Conservation (phyloP, 2,888 invertebrate genomes). For the Meandrusa payeni region DNA sequence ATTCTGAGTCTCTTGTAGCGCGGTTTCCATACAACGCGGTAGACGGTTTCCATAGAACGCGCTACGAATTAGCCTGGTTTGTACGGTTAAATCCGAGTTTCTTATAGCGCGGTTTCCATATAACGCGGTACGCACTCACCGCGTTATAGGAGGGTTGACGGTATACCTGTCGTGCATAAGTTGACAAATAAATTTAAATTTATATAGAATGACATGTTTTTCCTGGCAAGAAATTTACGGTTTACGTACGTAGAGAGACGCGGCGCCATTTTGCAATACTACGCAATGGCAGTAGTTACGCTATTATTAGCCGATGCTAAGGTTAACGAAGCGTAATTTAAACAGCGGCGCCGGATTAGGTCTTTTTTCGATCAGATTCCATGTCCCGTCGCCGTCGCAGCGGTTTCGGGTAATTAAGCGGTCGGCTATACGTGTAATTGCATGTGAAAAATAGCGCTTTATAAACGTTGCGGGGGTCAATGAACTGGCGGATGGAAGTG, state of each 20-base stretch:
- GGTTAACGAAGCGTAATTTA: constrained; percentile 60
- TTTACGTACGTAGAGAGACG: constrained; percentile 56
- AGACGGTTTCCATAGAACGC: too few relatives aligned
- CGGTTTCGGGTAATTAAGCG: constrained; percentile 71
- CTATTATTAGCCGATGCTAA: constrained; percentile 49
- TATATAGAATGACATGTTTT: constrained; percentile 43
- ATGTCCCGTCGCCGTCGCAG: constrained; percentile 48
- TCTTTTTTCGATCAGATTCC: constrained; percentile 53
- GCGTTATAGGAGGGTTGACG: too few relatives aligned
- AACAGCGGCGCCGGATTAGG: constrained; percentile 56
- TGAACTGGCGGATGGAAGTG: constrained; percentile 39
- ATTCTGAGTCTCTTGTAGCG: too few relatives aligned
- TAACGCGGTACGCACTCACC: too few relatives aligned
- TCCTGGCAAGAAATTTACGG: constrained; percentile 60
- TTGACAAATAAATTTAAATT: too few relatives aligned
- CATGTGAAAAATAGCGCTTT: constrained; percentile 64
- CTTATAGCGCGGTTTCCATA: too few relatives aligned
- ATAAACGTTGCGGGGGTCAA: constrained; percentile 52
- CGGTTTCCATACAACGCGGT: too few relatives aligned
- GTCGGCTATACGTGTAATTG: constrained; percentile 68
- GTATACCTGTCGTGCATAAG: too few relatives aligned
- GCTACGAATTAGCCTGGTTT: too few relatives aligned
- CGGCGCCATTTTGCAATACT: constrained; percentile 39
- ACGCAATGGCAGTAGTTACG: constrained; percentile 35
- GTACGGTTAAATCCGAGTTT: too few relatives aligned